phyloP scores from a whole-genome alignment of 2,797 vertebrate species.

The Numenius phaeopus region DNA sequence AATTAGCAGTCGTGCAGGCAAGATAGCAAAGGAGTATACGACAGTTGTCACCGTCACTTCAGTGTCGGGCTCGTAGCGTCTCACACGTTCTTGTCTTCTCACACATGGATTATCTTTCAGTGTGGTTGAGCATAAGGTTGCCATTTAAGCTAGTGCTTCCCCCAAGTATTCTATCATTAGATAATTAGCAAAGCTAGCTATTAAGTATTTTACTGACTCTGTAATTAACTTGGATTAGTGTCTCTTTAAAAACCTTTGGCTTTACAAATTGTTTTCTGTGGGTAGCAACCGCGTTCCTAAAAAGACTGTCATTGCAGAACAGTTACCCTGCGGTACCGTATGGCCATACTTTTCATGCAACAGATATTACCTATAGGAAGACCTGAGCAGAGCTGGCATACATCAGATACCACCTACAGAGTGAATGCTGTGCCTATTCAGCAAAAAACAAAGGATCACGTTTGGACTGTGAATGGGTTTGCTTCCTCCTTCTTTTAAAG shows the following conservation, averaged over 20 bases:
- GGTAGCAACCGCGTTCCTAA: background rate
- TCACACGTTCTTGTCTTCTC: background rate
- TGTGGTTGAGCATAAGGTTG: background rate
- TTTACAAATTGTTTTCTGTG: background rate
- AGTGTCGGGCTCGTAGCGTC: background rate
- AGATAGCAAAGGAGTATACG: background rate
- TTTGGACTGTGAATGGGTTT: background rate
- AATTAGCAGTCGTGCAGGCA: background rate
- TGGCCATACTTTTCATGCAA: background rate
- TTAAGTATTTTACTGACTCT: background rate
- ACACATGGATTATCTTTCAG: background rate
- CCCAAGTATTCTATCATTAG: background rate
- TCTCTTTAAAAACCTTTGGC: background rate
- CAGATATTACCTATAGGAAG: background rate
- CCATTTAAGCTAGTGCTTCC: background rate
- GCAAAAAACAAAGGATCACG: background rate
- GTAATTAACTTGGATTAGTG: background rate
- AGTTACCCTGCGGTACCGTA: background rate
- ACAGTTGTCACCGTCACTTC: background rate
- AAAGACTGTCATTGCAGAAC: background rate
- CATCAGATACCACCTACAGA: background rate
- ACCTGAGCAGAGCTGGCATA: background rate
- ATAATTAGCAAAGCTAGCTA: background rate
- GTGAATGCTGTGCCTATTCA: background rate
- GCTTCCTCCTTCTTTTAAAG: background rate